Evolutionary conservation across 2,797 vertebrate species (phyloP).

Genomic region (Corythornis leucogaster): DNA sequence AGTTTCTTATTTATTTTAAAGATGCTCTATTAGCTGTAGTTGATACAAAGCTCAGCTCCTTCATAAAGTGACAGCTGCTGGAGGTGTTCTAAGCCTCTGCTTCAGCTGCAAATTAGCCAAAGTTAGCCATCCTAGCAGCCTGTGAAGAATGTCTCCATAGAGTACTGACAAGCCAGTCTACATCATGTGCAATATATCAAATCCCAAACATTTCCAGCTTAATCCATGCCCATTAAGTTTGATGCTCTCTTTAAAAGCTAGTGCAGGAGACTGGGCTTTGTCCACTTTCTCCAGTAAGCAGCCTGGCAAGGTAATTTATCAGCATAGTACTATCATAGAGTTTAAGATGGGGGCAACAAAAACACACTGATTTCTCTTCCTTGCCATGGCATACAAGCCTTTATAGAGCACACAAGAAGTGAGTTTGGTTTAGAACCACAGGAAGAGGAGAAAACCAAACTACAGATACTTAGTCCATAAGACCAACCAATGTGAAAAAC

Average conservation of each 20-base stretch:
- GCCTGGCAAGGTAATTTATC: neutral
- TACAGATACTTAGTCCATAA: neutral
- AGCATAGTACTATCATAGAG: rapidly evolving
- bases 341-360: neutral
- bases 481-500: neutral
- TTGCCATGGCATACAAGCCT: neutral
- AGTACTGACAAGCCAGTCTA: neutral
- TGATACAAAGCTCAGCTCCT: neutral
- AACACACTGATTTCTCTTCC: neutral
- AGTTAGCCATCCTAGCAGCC: neutral
- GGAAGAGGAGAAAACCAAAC: neutral
- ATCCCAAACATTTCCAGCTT: neutral
- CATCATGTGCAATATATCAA: neutral
- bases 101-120: neutral
- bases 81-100: neutral
- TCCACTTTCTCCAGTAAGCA: neutral
- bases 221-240: neutral
- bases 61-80: neutral
- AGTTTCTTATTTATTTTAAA: neutral
- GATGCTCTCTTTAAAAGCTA: neutral
- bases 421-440: neutral
- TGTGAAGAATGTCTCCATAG: neutral
- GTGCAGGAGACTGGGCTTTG: neutral
- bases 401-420: neutral
- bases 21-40: neutral